phyloP scores from a whole-genome alignment of 2,888 invertebrate genomes.

The Sphaeridia pumilis region DNA sequence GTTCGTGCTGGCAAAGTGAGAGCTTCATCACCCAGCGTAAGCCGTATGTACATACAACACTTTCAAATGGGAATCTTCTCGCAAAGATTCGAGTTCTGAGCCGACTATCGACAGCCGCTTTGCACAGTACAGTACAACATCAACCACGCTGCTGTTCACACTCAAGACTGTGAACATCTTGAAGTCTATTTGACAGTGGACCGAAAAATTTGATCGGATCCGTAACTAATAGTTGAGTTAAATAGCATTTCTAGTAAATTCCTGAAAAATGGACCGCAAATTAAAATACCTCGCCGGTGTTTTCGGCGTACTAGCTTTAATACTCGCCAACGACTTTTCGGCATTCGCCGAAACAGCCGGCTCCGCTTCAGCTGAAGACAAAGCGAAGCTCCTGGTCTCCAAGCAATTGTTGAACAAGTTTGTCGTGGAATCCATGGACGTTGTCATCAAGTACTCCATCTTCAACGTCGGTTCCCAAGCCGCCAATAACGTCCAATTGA shows the following conservation, averaged over 20 bases:
- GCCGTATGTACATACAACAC: slow-evolving; percentile 3
- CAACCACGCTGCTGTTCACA: too few relatives aligned
- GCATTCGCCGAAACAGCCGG: slow-evolving; percentile 2
- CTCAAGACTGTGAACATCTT: too few relatives aligned
- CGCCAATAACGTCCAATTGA: slow-evolving; percentile 75
- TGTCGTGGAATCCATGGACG: slow-evolving; percentile 90
- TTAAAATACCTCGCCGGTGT: not conserved
- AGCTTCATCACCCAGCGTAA: too few relatives aligned
- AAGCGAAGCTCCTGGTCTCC: slow-evolving; percentile 73
- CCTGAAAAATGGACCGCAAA: not conserved
- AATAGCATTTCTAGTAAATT: too few relatives aligned
- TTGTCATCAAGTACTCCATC: slow-evolving; percentile 85
- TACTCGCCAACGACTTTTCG: not conserved
- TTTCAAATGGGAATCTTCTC: too few relatives aligned
- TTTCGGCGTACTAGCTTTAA: not conserved
- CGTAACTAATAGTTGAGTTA: too few relatives aligned
- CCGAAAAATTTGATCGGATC: too few relatives aligned
- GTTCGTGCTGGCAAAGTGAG: not conserved
- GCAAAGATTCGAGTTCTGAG: too few relatives aligned
- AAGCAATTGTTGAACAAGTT: slow-evolving; percentile 94
- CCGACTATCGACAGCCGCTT: too few relatives aligned
- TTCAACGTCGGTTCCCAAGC: slow-evolving; percentile 87
- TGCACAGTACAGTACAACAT: too few relatives aligned
- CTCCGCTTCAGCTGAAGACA: slow-evolving; percentile 43
- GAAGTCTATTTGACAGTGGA: too few relatives aligned